phyloP scores from a whole-genome alignment of 1,140 invertebrate genomes.

The Bradynema listronoti region DNA sequence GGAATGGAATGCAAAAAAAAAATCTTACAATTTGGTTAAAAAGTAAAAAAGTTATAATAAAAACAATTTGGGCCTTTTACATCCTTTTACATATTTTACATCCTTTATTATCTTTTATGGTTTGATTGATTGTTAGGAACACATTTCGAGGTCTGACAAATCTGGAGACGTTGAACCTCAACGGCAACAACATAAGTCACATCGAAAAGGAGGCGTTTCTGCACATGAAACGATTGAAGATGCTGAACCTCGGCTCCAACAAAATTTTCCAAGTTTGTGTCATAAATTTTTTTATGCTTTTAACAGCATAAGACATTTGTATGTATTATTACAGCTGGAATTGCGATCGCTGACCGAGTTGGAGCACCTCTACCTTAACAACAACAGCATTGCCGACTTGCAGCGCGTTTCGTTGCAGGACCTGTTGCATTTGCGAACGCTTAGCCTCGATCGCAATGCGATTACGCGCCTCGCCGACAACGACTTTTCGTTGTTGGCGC shows the following conservation, averaged over 20 bases:
- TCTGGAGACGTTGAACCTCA: slow-evolving; percentile 31
- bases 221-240: slow-evolving; percentile 28
- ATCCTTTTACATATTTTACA: too few species aligned
- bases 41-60: too few species aligned
- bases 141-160: slow-evolving; percentile 42
- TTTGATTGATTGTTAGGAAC: slow-evolving; percentile 14
- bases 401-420: slow-evolving; percentile 28
- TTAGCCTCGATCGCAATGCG: slow-evolving; percentile 35
- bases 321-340: not conserved
- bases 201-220: slow-evolving; percentile 26
- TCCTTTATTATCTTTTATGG: too few species aligned
- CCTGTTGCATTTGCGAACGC: slow-evolving; percentile 13
- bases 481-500: slow-evolving; percentile 31
- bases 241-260: slow-evolving; percentile 43
- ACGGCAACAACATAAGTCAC: slow-evolving; percentile 26
- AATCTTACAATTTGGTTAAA: too few species aligned
- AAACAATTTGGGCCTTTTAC: too few species aligned
- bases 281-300: not conserved
- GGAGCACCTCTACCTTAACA: slow-evolving; percentile 43
- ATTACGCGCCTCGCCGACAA: slow-evolving; percentile 29
- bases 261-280: slow-evolving; percentile 17
- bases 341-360: slow-evolving; percentile 33
- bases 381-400: slow-evolving; percentile 44
- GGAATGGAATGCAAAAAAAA: too few species aligned
- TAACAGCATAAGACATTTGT: slow-evolving; percentile 1